Conservation (phyloP, 1,140 invertebrate genomes). For the Drosophila persimilis region DNA sequence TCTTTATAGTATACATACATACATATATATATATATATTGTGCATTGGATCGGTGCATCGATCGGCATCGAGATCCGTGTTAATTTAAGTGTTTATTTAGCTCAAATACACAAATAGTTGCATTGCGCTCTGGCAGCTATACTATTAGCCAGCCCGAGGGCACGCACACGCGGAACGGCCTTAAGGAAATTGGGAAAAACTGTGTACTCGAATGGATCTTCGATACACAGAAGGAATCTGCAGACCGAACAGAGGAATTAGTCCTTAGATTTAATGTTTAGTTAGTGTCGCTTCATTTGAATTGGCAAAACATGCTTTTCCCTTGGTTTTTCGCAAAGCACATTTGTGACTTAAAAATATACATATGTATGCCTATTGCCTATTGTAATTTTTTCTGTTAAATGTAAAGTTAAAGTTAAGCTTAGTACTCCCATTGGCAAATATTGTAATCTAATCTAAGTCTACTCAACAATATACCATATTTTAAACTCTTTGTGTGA, state of each 20-base stretch:
- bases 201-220: slow-evolving; percentile 1
- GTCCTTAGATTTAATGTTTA: slow-evolving; percentile 66
- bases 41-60: slow-evolving; percentile 18
- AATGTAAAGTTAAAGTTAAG: slow-evolving; percentile 65
- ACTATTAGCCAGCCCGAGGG: too few relatives aligned
- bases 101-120: slow-evolving; percentile 55
- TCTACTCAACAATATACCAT: slow-evolving; percentile 46
- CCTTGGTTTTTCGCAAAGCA: slow-evolving; percentile 37
- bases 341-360: slow-evolving; percentile 58
- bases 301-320: slow-evolving; percentile 34
- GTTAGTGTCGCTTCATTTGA: slow-evolving; percentile 59
- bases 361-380: slow-evolving; percentile 47
- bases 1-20: slow-evolving; percentile 13
- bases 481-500: slow-evolving; percentile 46
- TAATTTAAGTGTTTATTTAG: slow-evolving; percentile 71
- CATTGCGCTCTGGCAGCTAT: slow-evolving; percentile 28
- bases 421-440: slow-evolving; percentile 41
- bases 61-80: slow-evolving; percentile 24
- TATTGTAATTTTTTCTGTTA: slow-evolving; percentile 60
- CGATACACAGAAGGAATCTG: slow-evolving; percentile 27
- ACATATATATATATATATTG: slow-evolving; percentile 3
- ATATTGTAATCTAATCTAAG: slow-evolving; percentile 42
- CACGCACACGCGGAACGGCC: slow-evolving; percentile 6
- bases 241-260: slow-evolving; percentile 51
- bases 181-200: slow-evolving; percentile 25